These are phyloP conservation scores for Parelbella ahira DNA, from an alignment of 2,888 invertebrate species.

Conservation along the genomic window DNA sequence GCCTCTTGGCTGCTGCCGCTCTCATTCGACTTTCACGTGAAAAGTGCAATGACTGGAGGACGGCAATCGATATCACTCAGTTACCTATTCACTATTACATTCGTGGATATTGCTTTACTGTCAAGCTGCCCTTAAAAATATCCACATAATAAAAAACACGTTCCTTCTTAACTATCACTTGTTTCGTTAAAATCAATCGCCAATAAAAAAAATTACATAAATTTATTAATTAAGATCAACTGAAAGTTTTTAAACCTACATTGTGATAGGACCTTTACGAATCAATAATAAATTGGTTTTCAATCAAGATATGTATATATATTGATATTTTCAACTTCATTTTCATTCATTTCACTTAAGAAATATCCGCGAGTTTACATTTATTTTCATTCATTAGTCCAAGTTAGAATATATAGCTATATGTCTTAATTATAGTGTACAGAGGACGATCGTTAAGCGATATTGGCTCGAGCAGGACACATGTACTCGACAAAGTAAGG, in stretches of 20 bases:
- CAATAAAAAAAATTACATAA: too few relatives aligned
- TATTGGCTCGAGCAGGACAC: constrained; percentile 24
- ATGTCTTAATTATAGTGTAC: constrained; percentile 20
- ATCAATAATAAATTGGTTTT: too few relatives aligned
- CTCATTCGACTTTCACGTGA: constrained; percentile 64
- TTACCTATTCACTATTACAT: constrained; percentile 9
- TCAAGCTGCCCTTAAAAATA: not conserved
- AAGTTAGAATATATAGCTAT: constrained; percentile 19
- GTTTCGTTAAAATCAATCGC: too few relatives aligned
- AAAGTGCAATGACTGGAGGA: constrained; percentile 61
- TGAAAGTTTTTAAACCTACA: too few relatives aligned
- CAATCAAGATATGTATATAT: too few relatives aligned
- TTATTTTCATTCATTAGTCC: constrained; percentile 19
- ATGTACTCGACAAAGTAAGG: constrained; percentile 23
- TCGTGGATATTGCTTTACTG: not conserved
- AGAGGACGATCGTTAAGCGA: constrained; percentile 25
- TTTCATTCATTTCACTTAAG: too few relatives aligned
- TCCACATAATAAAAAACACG: too few relatives aligned
- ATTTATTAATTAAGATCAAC: too few relatives aligned
- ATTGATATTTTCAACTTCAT: too few relatives aligned
- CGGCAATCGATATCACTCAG: constrained; percentile 9
- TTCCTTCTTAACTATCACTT: too few relatives aligned
- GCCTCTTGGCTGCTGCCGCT: constrained; percentile 62
- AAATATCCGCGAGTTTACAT: not conserved
- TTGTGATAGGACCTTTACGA: too few relatives aligned